A percentile compares a stretch with the other conserved stretches of the same genome.
These are phyloP conservation scores for Alcis repandata DNA, from an alignment of 2,888 invertebrate genomes.

Conservation along the genomic window DNA sequence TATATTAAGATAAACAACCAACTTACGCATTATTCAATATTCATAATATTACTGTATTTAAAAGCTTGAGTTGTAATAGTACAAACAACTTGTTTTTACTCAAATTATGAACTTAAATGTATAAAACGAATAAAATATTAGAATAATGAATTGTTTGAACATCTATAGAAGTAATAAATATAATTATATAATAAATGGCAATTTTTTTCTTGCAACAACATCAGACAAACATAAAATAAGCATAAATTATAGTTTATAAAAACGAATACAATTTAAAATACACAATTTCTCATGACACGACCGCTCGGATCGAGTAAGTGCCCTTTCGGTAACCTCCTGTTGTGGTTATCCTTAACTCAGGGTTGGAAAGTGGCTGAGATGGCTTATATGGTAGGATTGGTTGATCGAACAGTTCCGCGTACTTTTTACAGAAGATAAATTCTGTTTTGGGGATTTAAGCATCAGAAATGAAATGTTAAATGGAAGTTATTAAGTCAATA, in stretches of 20 bases:
- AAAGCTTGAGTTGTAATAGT: neutral
- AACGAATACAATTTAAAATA: neutral
- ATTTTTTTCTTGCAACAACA: neutral
- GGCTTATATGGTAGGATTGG: slow-evolving; percentile 31
- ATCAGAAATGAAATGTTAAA: neutral
- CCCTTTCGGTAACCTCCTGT: slow-evolving; percentile 38
- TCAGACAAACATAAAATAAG: neutral
- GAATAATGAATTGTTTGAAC: neutral
- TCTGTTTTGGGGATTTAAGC: too few species aligned
- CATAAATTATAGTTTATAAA: neutral
- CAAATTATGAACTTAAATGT: neutral
- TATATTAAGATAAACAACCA: too few species aligned
- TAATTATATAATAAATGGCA: neutral
- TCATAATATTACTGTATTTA: too few species aligned
- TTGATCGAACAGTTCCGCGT: slow-evolving; percentile 19
- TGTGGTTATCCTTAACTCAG: slow-evolving; percentile 39
- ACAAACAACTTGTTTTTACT: neutral
- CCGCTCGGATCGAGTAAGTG: slow-evolving; percentile 13
- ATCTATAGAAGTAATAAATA: neutral
- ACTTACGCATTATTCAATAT: too few species aligned
- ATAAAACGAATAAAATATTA: neutral
- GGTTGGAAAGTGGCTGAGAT: slow-evolving; percentile 33
- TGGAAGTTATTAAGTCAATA: too few species aligned
- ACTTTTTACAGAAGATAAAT: neutral
- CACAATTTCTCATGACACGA: neutral